Evolutionary conservation across 2,113 vertebrate genomes (phyloP), one percentile per base, ranked within the genome.

Genomic region (Nettapus auritus): DNA sequence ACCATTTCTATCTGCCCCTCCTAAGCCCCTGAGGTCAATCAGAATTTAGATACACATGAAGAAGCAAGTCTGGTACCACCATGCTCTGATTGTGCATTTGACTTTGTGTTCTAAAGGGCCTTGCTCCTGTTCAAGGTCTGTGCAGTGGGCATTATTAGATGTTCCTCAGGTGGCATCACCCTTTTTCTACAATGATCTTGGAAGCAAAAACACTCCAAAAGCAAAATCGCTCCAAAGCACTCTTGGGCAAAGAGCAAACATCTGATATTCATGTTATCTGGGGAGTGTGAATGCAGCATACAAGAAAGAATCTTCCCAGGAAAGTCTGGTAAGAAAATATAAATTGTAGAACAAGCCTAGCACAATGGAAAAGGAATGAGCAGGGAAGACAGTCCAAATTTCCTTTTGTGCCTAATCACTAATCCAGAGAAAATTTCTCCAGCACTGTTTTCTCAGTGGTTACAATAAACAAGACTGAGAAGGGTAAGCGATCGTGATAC

Each of bases 391-490:
- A 1, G 28, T 44, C 71, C 77, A 82, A 55, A 57, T 90, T 82
- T 90, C 76, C 90, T 80, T 95, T 95, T 91, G 82, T 97, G 89
- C 64, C 90, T 96, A 96, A 97, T 96, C 89, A 64, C 70, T 96
- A 95, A 95, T 96, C 86, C 93, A 76, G 95, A 97, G 67, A 89
- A 97, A 95, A 97, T 71, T 96, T 93, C 83, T 90, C 75, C 91
- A 86, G 73, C 46, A 89, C 53, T 94, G 82, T 98, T 98, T 98
- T 97, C 95, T 96, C 91, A 57, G 93, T 80, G 55, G 90, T 90
- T 97, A 95, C 80, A 94, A 94, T 86, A 83, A 95, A 96, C 78
- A 97, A 96, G 68, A 96, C 8, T 38, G 89, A 95, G 81, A 82
- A 91, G 77, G 28, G 46, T 71, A 91, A 83, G 59, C 38, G 56